Evolutionary conservation across 2,888 invertebrate genomes (phyloP).

Genomic region (Papilio demoleus): DNA sequence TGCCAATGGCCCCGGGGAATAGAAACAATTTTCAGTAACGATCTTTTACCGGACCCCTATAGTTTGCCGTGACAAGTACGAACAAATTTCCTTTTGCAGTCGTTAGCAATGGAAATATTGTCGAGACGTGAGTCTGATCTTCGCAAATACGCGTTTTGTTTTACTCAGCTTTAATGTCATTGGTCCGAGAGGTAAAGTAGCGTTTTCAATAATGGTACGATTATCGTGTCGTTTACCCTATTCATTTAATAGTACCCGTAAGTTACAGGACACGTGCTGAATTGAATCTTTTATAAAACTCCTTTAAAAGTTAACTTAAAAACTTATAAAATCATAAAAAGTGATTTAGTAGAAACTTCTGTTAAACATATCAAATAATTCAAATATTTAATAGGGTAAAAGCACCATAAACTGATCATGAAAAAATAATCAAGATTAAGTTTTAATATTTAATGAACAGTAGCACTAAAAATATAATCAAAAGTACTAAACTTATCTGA

Average conservation of each 20-base stretch:
- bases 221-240: conserved; percentile 32
- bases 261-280: neutral
- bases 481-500: conserved; percentile 15
- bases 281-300: neutral
- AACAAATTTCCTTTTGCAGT: conserved; percentile 60
- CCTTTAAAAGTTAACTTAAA: neutral
- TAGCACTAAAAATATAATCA: neutral
- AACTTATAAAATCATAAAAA: neutral
- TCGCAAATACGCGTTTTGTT: conserved; percentile 38
- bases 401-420: neutral
- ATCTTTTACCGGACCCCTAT: conserved; percentile 49
- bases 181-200: conserved; percentile 15
- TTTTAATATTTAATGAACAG: neutral
- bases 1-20: conserved; percentile 58
- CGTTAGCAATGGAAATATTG: conserved; percentile 73
- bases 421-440: conserved; percentile 5
- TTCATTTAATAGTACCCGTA: conserved; percentile 26
- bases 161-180: conserved; percentile 28
- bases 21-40: conserved; percentile 76
- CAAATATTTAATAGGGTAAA: neutral
- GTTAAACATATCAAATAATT: neutral
- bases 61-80: conserved; percentile 56
- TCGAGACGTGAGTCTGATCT: conserved; percentile 58
- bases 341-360: neutral
- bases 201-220: conserved; percentile 34